Evolutionary conservation across 1,140 invertebrate genomes (phyloP), one percentile per base, ranked within the genome.

Genomic region (Ceratina japonica): DNA sequence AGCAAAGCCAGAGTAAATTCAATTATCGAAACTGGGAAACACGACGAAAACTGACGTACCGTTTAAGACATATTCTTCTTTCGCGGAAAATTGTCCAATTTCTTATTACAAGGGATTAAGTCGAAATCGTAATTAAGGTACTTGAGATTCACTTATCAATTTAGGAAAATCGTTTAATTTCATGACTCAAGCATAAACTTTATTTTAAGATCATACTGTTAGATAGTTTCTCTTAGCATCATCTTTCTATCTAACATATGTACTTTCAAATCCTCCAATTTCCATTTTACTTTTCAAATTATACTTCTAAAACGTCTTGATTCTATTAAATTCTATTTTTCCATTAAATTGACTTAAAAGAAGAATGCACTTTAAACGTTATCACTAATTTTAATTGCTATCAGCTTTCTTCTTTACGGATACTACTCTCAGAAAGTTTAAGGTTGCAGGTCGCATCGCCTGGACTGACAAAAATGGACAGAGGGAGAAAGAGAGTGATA

Each of bases 371-470:
- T 0, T 18, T 20, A 12, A 56, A 31, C 2, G 12, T 7, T 20
- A 63, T 0, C 12, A 52, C 49, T 0, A 1, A 37, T n/a, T 44
- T 4, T 0, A 1, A 8, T 22, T 7, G 3, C 3, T 24, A 78
- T 51, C 52, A 44, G 15, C 13, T 63, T 24, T 66, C 20, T 44
- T 52, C 2, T n/a, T 82, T 72, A 56, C 70, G 70, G 70, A 77
- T 83, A 77, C 73, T 86, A 83, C 80, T 83, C 44, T 0, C 31
- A 31, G 58, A 65, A 83, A 84, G 73, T 82, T 73, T 82, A 69
- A 86, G 82, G 37, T 83, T 81, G 56, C 75, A 86, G 84, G 68
- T 86, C 10, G 82, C 64, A 56, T 58, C 61, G 44, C n/a, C 20
- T 78, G 75, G 68, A 49, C 49, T n/a, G 51, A 58, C n/a, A 5